Base-by-base conservation (phyloP, 2,797 vertebrate genomes). In the Loris lydekkerianus region DNA sequence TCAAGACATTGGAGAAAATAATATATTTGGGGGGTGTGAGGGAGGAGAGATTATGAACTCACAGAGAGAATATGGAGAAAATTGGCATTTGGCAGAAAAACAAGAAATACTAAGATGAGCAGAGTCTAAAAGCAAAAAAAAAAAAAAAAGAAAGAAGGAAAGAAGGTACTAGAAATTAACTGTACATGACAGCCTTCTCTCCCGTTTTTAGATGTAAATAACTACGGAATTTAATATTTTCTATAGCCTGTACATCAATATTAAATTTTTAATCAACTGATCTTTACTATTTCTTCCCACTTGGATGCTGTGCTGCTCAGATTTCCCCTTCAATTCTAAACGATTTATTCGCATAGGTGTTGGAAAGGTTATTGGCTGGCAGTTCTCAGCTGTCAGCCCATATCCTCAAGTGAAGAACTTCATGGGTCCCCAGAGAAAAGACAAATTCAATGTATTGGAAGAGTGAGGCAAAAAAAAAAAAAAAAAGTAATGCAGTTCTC, bases 281-380 rank as follows among this genome's bases (percentile, higher is more conserved):
- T 31, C 2, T 34, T 27, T 43, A 9, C 1, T 4, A n/a, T 46
- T 10, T 5, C 49, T 3, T 3, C 17, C 18, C 20, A 6, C 49
- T 40, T 9, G 15, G 21, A 49, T 25, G 1, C 31, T 72, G 10
- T 77, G 27, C 21, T 70, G 2, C 1, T 25, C 5, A 40, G 0
- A 20, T 18, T 69, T 9, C 4, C 0, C 4, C 31, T 56, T 81
- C 46, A 34, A 9, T 43, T 86, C 10, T 37, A 21, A 60, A 37
- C 0, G 0, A 2, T 46, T 69, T 46, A 49, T 40, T 46, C 4
- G 15, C 1, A 85, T 27, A 58, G 21, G 29, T 89, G 20, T 27
- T 20, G 0, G 43, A 15, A 73, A 63, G 20, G 8, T 27, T 65
- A 10, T 40, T 56, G 75, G 11, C 5, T 76, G 11, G 29, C 5